Evolutionary conservation across 2,113 vertebrate genomes (phyloP), one percentile per base, ranked within the genome.

Genomic region (Percina caprodes): DNA sequence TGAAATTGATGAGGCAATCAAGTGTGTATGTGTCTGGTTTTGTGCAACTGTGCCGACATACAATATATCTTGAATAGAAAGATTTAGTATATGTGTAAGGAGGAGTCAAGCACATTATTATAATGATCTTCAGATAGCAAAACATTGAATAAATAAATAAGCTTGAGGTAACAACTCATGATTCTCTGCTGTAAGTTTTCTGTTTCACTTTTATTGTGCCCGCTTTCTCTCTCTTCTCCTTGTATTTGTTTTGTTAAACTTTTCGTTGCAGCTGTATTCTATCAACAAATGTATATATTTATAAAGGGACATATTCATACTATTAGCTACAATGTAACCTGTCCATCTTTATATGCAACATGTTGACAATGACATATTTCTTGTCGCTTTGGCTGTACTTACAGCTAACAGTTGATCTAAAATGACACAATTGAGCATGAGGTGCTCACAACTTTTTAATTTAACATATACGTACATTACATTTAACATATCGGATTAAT

Each of bases 1-100:
- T 79, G 79, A 81, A 92, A 89, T 82, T 79, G 79, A 89, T 88
- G 87, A 88, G 75, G 71, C 79, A 82, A 71, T 90, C 72, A 72
- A 46, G 26, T 73, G 76, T 55, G 30, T 51, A 39, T 63, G 51
- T 77, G 80, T 83, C 26, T 62, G 61, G 54, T n/a, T 69, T 52
- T 46, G 21, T 70, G 39, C 26, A 39, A 30, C 52, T 60, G 30
- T 78, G 75, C 19, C 21, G 42, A 6, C 15, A 45, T 65, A 65
- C 39, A 51, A 24, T 69, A 49, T 56, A 52, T 71, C 56, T 39
- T 52, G 55, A 77, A 58, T 77, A 35, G 19, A 33, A 61, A 73
- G 48, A 74, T 69, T 18, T 2, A 68, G 58, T 15, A 9, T 80
- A 46, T 74, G 51, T 55, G 26, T 46, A 42, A 15, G 26, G 42